Evolutionary conservation across 2,797 vertebrate species (phyloP).

Genomic region (Dallia pectoralis): DNA sequence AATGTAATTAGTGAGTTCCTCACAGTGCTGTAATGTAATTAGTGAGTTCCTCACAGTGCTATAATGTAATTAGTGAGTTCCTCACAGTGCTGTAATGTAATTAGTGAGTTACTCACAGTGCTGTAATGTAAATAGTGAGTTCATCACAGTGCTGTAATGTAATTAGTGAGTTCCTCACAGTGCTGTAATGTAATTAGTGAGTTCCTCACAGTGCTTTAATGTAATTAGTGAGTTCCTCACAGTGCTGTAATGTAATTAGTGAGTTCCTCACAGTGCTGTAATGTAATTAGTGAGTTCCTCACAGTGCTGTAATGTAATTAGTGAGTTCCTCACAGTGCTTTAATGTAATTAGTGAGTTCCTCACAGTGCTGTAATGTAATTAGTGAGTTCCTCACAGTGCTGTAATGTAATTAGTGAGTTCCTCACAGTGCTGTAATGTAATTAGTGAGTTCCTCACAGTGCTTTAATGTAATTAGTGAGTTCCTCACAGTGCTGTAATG

Average conservation of each 20-base stretch:
- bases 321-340: constrained; percentile 79
- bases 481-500: no score
- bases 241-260: constrained; percentile 85
- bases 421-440: constrained; percentile 87
- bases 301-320: no score
- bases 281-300: neutral
- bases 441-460: no score
- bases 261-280: no score
- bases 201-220: no score
- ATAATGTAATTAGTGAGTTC: constrained; percentile 43
- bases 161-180: no score
- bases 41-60: constrained; percentile 79
- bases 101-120: neutral
- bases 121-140: neutral
- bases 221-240: constrained; percentile 67
- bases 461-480: neutral
- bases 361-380: neutral
- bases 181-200: neutral
- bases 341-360: constrained; percentile 38
- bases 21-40: no score
- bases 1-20: neutral
- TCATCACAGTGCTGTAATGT: constrained; percentile 85
- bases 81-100: no score
- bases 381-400: neutral
- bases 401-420: neutral